These are phyloP conservation scores for Tipula lateralis DNA, from an alignment of 2,888 invertebrate genomes.

Conservation along the genomic window DNA sequence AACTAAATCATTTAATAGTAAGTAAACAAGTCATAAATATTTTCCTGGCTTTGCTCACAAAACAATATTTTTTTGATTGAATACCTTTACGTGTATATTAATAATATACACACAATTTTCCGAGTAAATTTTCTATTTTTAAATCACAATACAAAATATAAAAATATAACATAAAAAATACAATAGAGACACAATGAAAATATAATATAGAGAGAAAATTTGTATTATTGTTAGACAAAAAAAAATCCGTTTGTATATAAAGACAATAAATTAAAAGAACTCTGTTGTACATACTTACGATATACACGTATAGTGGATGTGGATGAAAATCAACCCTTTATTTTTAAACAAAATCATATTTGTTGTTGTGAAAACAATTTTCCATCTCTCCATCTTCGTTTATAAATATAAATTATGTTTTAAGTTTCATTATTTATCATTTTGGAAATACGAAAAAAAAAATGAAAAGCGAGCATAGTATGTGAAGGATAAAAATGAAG, in stretches of 20 bases:
- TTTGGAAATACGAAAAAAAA: neutral
- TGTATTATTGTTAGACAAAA: neutral
- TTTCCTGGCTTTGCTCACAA: neutral
- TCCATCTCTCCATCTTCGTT: conserved; percentile 8
- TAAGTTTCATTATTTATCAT: conserved; percentile 24
- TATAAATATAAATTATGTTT: conserved; percentile 24
- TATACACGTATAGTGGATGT: neutral
- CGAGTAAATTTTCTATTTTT: conserved; percentile 24
- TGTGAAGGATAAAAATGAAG: neutral
- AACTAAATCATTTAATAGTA: neutral
- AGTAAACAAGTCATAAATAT: neutral
- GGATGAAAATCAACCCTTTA: neutral
- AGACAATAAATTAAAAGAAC: conserved; percentile 7
- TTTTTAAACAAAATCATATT: neutral
- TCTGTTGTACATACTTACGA: neutral
- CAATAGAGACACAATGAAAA: neutral
- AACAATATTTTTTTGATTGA: neutral
- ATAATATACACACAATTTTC: neutral
- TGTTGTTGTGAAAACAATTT: neutral
- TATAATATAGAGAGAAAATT: neutral
- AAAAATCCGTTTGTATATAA: neutral
- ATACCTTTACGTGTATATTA: neutral
- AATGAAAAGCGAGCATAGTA: neutral
- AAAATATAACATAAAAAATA: conserved; percentile 11
- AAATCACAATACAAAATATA: neutral